Conservation (phyloP, 2,113 vertebrate genomes). For the Neoarius graeffei region DNA sequence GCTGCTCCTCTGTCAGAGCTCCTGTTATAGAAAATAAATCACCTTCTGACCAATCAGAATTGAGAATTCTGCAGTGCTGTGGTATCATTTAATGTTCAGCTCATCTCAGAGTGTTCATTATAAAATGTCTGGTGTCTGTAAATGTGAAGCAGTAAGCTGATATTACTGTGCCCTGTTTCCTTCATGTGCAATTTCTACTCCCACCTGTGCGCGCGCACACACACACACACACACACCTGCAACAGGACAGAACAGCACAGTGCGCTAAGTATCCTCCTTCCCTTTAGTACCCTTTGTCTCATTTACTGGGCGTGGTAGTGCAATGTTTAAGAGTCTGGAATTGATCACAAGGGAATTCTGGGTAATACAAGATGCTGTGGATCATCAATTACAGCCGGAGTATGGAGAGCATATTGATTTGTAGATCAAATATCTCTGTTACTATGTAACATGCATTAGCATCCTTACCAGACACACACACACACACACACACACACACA, state of each 20-base stretch:
- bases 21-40: no score
- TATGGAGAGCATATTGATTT: not conserved
- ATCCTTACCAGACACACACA: not conserved
- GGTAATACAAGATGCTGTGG: conserved; percentile 14
- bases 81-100: not conserved
- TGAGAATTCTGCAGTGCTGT: not conserved
- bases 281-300: not conserved
- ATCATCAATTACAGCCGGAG: not conserved
- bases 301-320: conserved; percentile 3
- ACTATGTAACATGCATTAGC: not conserved
- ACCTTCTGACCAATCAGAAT: no score
- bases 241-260: not conserved
- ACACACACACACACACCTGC: not conserved
- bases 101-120: not conserved
- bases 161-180: not conserved
- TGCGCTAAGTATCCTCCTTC: not conserved
- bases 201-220: not conserved
- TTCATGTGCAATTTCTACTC: not conserved
- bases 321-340: conserved; percentile 4
- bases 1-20: no score
- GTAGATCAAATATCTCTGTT: not conserved
- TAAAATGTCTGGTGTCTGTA: not conserved
- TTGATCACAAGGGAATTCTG: conserved; percentile 10
- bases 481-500: not conserved
- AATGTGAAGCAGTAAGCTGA: not conserved